These are phyloP conservation scores for Chloroceryle amazona DNA, from an alignment of 2,797 vertebrate genomes.

Conservation along the genomic window DNA sequence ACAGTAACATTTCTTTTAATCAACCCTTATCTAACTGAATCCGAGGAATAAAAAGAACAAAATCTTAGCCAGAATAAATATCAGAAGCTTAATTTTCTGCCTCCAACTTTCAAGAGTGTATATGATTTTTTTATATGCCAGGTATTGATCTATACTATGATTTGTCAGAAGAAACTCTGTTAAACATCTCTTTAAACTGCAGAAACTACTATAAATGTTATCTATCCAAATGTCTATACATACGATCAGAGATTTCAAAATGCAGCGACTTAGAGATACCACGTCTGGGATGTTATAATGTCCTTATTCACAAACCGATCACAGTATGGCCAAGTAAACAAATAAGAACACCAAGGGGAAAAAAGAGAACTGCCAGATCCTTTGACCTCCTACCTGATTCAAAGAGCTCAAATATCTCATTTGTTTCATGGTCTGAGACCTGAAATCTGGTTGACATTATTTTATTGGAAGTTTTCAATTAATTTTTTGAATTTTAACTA, in stretches of 20 bases:
- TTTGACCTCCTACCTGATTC: not conserved
- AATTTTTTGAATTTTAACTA: accelerated
- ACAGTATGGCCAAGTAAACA: not conserved
- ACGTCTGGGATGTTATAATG: not conserved
- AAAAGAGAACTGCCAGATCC: not conserved
- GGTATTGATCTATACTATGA: not conserved
- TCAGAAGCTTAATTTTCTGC: not conserved
- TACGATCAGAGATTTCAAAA: not conserved
- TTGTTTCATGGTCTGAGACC: not conserved
- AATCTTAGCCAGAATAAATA: not conserved
- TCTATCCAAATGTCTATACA: not conserved
- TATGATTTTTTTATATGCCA: not conserved
- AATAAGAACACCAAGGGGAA: not conserved
- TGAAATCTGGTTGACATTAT: not conserved
- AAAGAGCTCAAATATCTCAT: not conserved
- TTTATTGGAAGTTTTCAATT: not conserved
- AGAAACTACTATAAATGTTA: not conserved
- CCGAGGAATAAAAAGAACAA: not conserved
- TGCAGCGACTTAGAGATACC: not conserved
- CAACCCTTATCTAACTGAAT: not conserved
- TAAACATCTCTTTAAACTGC: not conserved
- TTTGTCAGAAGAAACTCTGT: not conserved
- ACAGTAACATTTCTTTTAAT: not conserved
- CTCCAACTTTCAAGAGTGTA: not conserved
- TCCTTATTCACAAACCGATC: not conserved